Base-by-base conservation (phyloP, 64 coral and sea anemone species). In the Montipora cactus region DNA sequence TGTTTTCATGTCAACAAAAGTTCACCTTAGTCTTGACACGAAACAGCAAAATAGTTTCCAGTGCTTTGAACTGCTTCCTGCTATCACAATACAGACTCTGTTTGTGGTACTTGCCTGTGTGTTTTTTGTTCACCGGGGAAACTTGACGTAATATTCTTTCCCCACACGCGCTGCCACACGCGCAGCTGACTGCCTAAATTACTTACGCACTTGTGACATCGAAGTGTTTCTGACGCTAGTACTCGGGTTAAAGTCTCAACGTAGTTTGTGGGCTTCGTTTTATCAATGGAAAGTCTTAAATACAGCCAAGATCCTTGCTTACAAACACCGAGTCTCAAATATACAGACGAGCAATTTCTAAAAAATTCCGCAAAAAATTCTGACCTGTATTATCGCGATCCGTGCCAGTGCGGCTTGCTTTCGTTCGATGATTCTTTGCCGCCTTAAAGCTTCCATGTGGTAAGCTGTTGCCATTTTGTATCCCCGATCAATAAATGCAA, bases 381-480 rank as follows among this genome's bases (percentile, higher is more conserved):
- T 7, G 87, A 95, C 94, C 94, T 95, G 89, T 15, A 57, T 11
- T 50, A 95, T 64, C 16, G 90, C 75, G 55, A 95, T 82, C 75
- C 90, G 87, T 44, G 79, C 85, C n/a, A 92, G 59, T 20, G 94
- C 84, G 12, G 84, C 68, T 23, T 95, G 83, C 87, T 92, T 95
- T 74, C 85, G 79, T 5, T 95, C 94, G 66, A 95, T 87, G 20
- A 95, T 74, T 64, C 94, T 91, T 78, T 95, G 94, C 75, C 92
- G 92, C 61, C 94, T 88, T 47, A 95, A 55, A 8, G 94, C 94
- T 78, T 95, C 94, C 78, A 83, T 95, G 78, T 95, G 94, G 76
- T 92, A 95, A 48, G 94, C 94, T 69, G 81, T 81, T 25, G 94
- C 94, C 94, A 95, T 95, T 70, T 92, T 23, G 59, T 45, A 28